Base-by-base conservation (phyloP, 2,888 invertebrate genomes). In the Drosophila cognata region DNA sequence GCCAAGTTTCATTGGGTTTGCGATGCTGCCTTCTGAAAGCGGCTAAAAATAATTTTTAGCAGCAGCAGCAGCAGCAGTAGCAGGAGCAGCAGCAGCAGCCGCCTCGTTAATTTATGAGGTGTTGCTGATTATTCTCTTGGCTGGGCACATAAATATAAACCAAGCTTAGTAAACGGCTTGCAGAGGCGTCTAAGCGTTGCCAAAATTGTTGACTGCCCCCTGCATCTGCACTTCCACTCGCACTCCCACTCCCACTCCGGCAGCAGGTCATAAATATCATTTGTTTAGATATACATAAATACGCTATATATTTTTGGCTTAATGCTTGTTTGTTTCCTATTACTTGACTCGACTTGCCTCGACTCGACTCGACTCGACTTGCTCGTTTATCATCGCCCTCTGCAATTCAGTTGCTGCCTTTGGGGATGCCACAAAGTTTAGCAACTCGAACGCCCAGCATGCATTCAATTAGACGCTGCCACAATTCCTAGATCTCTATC, bases 241-340 rank as follows among this genome's bases (percentile, higher is more conserved):
- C 7, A 50, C 56, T 58, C 16, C 21, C 7, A 50, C 56, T 58
- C 52, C 51, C n/a, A 56, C 59, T 31, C n/a, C 62, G 33, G 38
- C 36, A 66, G 62, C 60, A 59, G 67, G 68, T 59, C 83, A 87
- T 89, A 87, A 87, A 87, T 89, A 85, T 81, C 83, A 77, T 89
- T 87, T 88, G 89, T 74, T 86, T 84, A 77, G 79, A 78, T 21
- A 55, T 38, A 48, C n/a, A 21, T 35, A 43, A 48, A 55, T 25
- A 51, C 21, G 29, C 11, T 65, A 72, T 62, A 83, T 74, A 84
- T 82, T 74, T 81, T 78, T 76, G 74, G 75, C 76, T 76, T 85
- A 88, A 86, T 88, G 80, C 88, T 89, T 74, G 83, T 84, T 84
- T 75, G 87, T 76, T 84, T 81, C 71, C 81, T 81, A 84, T 77